A percentile compares a stretch with the other conserved stretches of the same genome.
phyloP scores from a whole-genome alignment of 92 coral and sea anemone species.

The Muricea muricata region DNA sequence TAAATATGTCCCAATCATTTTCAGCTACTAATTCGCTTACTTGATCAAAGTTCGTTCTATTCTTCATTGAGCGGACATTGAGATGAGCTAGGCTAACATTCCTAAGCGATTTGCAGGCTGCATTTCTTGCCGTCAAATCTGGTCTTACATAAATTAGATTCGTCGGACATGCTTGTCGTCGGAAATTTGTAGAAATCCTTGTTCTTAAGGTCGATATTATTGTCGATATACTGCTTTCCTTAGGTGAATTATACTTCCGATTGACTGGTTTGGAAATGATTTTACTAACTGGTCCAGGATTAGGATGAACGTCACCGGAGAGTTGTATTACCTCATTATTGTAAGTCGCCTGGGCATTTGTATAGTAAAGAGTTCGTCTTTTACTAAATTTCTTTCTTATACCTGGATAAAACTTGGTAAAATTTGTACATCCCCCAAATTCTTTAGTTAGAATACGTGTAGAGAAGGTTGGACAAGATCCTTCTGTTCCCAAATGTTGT shows the following conservation, averaged over 20 bases:
- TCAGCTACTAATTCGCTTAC: background rate
- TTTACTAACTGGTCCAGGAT: slow-evolving; percentile 41
- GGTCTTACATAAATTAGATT: slow-evolving; percentile 18
- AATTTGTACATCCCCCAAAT: background rate
- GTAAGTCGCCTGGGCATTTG: background rate
- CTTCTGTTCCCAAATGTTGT: background rate
- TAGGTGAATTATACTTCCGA: background rate
- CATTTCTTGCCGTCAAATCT: background rate
- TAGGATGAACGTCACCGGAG: slow-evolving; percentile 42
- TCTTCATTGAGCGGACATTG: slow-evolving; percentile 31
- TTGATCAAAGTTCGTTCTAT: background rate
- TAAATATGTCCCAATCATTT: slow-evolving; percentile 11
- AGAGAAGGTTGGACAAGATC: background rate
- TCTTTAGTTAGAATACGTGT: background rate
- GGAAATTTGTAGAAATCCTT: background rate
- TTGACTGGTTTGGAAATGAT: background rate
- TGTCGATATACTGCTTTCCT: background rate
- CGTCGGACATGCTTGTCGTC: slow-evolving; percentile 27
- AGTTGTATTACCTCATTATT: slow-evolving; percentile 1
- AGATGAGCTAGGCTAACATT: slow-evolving; percentile 13
- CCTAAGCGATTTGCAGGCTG: slow-evolving; percentile 20
- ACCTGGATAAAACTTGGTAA: background rate
- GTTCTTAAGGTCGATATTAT: slow-evolving; percentile 7
- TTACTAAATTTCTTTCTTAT: too few relatives aligned
- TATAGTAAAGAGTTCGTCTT: slow-evolving; percentile 2